Conservation (phyloP, 92 coral and sea anemone genomes). For the Epizoanthus stellaris region DNA sequence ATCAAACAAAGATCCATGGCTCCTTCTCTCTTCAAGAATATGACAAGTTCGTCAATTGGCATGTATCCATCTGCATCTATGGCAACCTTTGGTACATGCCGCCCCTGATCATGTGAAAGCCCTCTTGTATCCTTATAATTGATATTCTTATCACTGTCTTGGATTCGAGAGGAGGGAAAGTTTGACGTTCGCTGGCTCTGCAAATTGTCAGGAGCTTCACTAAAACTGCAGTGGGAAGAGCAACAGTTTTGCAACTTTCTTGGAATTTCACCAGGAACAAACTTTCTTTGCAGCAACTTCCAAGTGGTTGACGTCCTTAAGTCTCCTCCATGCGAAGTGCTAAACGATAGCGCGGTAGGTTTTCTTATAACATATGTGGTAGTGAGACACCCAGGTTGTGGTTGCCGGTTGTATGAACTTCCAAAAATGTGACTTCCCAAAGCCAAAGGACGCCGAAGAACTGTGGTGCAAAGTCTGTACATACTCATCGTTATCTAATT, state of each 20-base stretch:
- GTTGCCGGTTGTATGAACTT: too few relatives aligned
- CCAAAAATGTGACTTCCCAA: too few relatives aligned
- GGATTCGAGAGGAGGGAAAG: not conserved
- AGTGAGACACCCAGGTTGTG: too few relatives aligned
- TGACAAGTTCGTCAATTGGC: constrained; percentile 70
- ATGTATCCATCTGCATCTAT: constrained; percentile 67
- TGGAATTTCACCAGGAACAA: not conserved
- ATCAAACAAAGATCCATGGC: constrained; percentile 90
- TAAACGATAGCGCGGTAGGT: too few relatives aligned
- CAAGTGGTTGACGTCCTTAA: not conserved
- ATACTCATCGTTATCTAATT: too few relatives aligned
- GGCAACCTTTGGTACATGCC: constrained; percentile 15
- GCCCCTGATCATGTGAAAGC: not conserved
- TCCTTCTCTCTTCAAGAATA: constrained; percentile 75
- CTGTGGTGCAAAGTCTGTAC: too few relatives aligned
- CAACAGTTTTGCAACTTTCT: not conserved
- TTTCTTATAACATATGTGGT: too few relatives aligned
- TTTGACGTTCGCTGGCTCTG: not conserved
- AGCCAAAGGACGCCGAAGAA: too few relatives aligned
- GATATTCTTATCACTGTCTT: too few relatives aligned
- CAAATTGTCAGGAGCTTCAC: constrained; percentile 10
- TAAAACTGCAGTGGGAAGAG: not conserved
- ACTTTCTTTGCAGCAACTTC: not conserved
- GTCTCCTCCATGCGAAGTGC: not conserved
- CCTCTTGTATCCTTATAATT: not conserved